These are phyloP conservation scores for Mastomys coucha DNA, from an alignment of 2,113 vertebrate genomes.

Conservation along the genomic window DNA sequence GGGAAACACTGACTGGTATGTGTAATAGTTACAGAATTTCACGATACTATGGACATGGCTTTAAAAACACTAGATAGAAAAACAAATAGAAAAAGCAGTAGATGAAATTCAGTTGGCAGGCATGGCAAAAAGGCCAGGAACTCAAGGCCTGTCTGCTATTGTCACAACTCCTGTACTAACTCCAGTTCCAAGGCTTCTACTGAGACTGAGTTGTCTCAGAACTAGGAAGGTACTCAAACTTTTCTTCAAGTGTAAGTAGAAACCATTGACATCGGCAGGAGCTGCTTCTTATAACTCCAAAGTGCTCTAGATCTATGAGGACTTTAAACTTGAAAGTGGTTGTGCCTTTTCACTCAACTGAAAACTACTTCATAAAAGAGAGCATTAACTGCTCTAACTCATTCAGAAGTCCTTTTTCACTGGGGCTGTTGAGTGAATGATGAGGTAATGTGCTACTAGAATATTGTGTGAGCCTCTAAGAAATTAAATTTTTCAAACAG, in stretches of 20 bases:
- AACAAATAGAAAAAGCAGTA: not conserved
- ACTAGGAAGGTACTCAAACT: not conserved
- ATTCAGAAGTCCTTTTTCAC: not conserved
- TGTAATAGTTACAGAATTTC: not conserved
- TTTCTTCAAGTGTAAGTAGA: not conserved
- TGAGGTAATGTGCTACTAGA: not conserved
- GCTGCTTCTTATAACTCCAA: not conserved
- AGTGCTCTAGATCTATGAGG: conserved; percentile 2
- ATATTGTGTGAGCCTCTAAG: conserved; percentile 20
- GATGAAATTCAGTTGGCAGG: not conserved
- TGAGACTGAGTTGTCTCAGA: not conserved
- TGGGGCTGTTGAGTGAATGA: not conserved
- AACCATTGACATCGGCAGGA: not conserved
- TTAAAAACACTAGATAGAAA: not conserved
- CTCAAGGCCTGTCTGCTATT: not conserved
- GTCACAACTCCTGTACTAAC: not conserved
- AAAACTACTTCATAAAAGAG: conserved; percentile 35
- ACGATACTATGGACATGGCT: not conserved
- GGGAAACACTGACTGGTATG: not conserved
- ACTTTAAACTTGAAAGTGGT: not conserved
- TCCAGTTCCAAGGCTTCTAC: not conserved
- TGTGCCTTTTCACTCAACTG: conserved; percentile 37
- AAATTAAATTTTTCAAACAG: conserved; percentile 47
- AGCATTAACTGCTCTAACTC: conserved; percentile 38
- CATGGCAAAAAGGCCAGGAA: not conserved